Evolutionary conservation across 2,888 invertebrate species (phyloP).

Genomic region (Epinotia demarniana): DNA sequence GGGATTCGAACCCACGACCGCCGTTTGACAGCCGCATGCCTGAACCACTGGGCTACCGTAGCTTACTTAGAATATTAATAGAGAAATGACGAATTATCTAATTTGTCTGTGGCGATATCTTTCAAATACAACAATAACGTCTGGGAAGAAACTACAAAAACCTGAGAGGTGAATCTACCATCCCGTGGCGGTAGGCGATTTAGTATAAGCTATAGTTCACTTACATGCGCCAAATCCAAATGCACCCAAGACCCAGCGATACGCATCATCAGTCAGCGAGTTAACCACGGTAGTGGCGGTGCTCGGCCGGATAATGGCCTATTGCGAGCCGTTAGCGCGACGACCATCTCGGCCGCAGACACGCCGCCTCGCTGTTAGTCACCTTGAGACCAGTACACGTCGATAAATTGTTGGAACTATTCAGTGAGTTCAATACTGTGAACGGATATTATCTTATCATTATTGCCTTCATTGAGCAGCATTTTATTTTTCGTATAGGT

Average conservation of each 20-base stretch:
- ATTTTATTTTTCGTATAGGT: too few species aligned
- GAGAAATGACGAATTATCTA: too few species aligned
- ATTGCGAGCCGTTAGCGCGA: constrained; percentile 36
- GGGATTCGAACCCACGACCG: too few species aligned
- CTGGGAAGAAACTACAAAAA: too few species aligned
- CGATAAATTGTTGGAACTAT: constrained; percentile 2
- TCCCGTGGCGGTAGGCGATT: too few species aligned
- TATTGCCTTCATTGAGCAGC: too few species aligned
- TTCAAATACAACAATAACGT: too few species aligned
- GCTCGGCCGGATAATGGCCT: constrained; percentile 35
- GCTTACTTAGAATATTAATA: too few species aligned
- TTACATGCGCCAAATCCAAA: neutral
- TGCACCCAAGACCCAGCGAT: constrained; percentile 8
- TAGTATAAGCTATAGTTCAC: neutral
- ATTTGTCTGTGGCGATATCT: too few species aligned
- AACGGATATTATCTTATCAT: neutral
- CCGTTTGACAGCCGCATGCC: too few species aligned
- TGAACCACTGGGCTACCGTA: too few species aligned
- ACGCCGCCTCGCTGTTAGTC: constrained; percentile 20
- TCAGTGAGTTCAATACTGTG: neutral
- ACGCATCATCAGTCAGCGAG: constrained; percentile 32
- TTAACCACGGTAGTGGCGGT: constrained; percentile 33
- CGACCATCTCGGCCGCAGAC: constrained; percentile 37
- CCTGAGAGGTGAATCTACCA: too few species aligned
- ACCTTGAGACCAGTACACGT: constrained; percentile 19